Base-by-base conservation (phyloP, 2,888 invertebrate genomes). In the Zonitis immaculata region DNA sequence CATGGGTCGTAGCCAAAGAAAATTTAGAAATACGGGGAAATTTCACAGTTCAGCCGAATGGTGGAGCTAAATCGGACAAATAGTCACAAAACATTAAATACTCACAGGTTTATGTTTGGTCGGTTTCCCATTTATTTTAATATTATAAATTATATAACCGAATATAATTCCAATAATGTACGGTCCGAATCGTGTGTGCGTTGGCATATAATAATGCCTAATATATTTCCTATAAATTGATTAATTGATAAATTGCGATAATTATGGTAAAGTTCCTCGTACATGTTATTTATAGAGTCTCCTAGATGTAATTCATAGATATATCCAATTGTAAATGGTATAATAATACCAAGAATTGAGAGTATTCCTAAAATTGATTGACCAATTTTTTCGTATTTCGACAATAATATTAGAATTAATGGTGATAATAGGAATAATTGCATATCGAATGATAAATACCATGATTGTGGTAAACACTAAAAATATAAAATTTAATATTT, bases 391-490 rank as follows among this genome's bases (percentile, higher is more conserved):
- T 55, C 52, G 50, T 53, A 58, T 42, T 51, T 56, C 6, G 30
- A 39, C 8, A 67, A 30, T 3, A 62, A 63, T 46, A 65, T 47
- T 8, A 68, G 47, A 7, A 69, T 6, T 6, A 68, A 18, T 1
- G 68, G 67, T 6, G 68, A 64, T 12, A 66, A 11, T 6, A 64
- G n/a, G 44, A 60, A 67, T 6, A 69, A 51, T 46, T 69, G 68
- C 54, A 68, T 65, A 50, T 69, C 69, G 6, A 66, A 63, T 3
- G 62, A 59, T 39, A 69, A 48, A 51, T 67, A 69, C 68, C 68
- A 69, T 6, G 65, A 55, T 28, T 67, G 69, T 1, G 56, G 43
- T 12, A 67, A 16, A 42, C 69, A 69, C 67, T 68, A 44, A 44
- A 64, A 63, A 49, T 20, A 48, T 7, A n/a, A n/a, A 11, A 22